Base-by-base conservation (phyloP, 2,113 vertebrate genomes). In the Haemorhous mexicanus region DNA sequence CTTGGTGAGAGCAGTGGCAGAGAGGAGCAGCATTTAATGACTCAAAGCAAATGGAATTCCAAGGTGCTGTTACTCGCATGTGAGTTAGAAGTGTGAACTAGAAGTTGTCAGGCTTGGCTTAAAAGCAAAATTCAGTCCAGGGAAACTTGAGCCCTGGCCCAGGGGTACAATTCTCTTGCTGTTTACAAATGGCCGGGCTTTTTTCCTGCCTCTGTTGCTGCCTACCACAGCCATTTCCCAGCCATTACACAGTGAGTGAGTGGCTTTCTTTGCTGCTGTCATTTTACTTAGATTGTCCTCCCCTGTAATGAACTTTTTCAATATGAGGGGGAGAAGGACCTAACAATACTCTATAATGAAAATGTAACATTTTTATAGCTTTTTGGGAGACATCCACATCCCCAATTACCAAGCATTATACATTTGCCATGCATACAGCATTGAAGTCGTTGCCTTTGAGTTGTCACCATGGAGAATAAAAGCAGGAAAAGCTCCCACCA, bases 401-500 rank as follows among this genome's bases (percentile, higher is more conserved):
- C 64, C 50, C 72, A 47, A 1, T 84, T 90, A 88, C 47, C 47
- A 59, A 68, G 49, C 50, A 63, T 84, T 93, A 94, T 75, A 72
- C 61, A 61, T 92, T 92, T 94, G 79, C 72, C n/a, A 18, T 61
- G 83, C 16, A 13, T 74, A 18, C 68, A 72, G 61, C 78, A 84
- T 87, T 1, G 3, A 64, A 84, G 56, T 52, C 4, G 6, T 78
- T 72, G 87, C 39, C 80, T 88, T 87, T 86, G 87, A 92, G 69
- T 84, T 94, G 89, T 95, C 84, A 78, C 84, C 84, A 75, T 87
- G 84, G 89, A 93, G 87, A 96, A 95, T 94, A 93, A 94, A 96
- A 91, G 91, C 78, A 95, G 93, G 86, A 90, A 95, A 95, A 94
- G 87, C 73, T 90, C 47, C 69, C 13, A 23, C 84, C 68, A 90